Base-by-base conservation (phyloP, 1,140 invertebrate genomes). In the Tribolium castaneum region DNA sequence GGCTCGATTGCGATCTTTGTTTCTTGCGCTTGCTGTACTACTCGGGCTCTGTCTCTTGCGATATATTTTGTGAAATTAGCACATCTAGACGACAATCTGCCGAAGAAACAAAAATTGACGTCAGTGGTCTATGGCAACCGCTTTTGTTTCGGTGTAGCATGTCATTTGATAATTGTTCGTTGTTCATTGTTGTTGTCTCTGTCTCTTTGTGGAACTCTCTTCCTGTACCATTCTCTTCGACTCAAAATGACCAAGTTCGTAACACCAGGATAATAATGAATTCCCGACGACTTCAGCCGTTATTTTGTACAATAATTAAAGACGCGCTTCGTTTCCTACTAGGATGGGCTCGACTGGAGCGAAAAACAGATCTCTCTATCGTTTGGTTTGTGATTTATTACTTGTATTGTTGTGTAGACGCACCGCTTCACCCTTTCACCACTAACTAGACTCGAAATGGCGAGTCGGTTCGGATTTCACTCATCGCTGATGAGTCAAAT, bases 101-200 rank as follows among this genome's bases (percentile, higher is more conserved):
- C 54, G 54, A 59, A 59, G 19, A 59, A 59, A 2, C 10, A 22
- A 59, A 59, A 54, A 54, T 16, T 14, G 19, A 56, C 14, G 34
- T 35, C 72, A 30, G 13, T 9, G 51, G 10, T 22, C 25, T 34
- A 77, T 71, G 54, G 54, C 66, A 77, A 77, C 76, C 45, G 56
- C 52, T 75, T 73, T 30, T 56, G 76, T 80, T 62, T 80, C 73
- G 80, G 71, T 83, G 82, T 83, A 79, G 83, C 82, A 84, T 84
- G 83, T 80, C 80, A 82, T 79, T 81, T 25, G 54, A 81, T 75
- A 75, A 79, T 83, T 84, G 82, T 84, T 84, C 77, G 78, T 80
- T 83, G 82, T 83, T 82, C 52, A 82, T 82, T 84, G 83, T 84
- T 82, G 83, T 84, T 82, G 82, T 82, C 83, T 84, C 77, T 82